These are phyloP conservation scores for Drosophila teissieri DNA, from an alignment of 1,140 invertebrate genomes.

Conservation along the genomic window DNA sequence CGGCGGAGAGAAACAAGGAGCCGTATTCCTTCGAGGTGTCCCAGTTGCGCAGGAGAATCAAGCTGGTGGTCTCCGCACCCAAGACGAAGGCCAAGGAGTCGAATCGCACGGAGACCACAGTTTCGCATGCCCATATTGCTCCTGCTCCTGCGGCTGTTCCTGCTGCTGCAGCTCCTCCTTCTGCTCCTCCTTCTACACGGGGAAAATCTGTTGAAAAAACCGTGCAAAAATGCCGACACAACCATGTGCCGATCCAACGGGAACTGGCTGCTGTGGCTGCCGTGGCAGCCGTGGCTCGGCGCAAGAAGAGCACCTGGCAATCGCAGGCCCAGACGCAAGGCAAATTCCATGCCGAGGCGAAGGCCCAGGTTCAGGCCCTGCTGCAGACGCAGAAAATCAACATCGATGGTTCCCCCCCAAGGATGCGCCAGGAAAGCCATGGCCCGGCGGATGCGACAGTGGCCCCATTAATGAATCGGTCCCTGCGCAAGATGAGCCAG, in stretches of 20 bases:
- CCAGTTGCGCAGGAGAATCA: not conserved
- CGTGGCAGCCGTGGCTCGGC: slow-evolving; percentile 10
- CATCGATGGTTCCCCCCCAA: not conserved
- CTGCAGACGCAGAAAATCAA: not conserved
- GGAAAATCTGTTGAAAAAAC: not conserved
- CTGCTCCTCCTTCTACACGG: no score
- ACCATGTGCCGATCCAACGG: slow-evolving; percentile 12
- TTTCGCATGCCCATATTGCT: no score
- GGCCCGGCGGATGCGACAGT: not conserved
- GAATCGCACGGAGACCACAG: no score
- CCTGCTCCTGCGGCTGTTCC: no score
- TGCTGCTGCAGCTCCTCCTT: no score
- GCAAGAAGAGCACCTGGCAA: slow-evolving; percentile 16
- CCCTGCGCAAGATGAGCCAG: not conserved
- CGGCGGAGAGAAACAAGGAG: not conserved
- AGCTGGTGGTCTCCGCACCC: no score
- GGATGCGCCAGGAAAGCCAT: not conserved
- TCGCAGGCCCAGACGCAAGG: slow-evolving; percentile 21
- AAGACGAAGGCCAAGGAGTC: not conserved
- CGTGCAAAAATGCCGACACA: not conserved
- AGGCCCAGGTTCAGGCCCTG: slow-evolving; percentile 13
- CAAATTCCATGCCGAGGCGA: not conserved
- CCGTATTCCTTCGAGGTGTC: slow-evolving; percentile 5
- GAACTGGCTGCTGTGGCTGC: slow-evolving; percentile 55
- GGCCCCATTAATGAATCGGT: not conserved